These are phyloP conservation scores for Ectemnius lituratus DNA, from an alignment of 2,888 invertebrate genomes.

Conservation along the genomic window DNA sequence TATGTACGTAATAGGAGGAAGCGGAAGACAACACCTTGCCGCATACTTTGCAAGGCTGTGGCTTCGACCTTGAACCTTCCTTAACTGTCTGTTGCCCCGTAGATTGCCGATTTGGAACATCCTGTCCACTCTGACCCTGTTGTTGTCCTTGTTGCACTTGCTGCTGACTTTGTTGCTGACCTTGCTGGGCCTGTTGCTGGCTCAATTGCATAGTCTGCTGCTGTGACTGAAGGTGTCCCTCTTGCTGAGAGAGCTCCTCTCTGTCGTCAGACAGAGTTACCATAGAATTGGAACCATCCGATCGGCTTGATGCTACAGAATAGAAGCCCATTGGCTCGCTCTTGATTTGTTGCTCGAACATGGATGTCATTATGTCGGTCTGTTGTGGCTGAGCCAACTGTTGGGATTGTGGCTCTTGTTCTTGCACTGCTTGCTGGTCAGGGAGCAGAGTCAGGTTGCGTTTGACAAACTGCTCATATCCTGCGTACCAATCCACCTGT, in stretches of 20 bases:
- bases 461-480: conserved; percentile 79
- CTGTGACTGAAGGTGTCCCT: conserved; percentile 76
- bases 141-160: conserved; percentile 60
- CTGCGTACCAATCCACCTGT: conserved; percentile 78
- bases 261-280: conserved; percentile 75
- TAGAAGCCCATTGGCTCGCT: conserved; percentile 85
- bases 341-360: conserved; percentile 86
- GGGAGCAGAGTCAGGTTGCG: conserved; percentile 79
- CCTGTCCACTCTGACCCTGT: conserved; percentile 57
- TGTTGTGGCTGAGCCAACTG: conserved; percentile 66
- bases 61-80: conserved; percentile 81
- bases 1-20: conserved; percentile 89
- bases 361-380: conserved; percentile 77
- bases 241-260: conserved; percentile 76
- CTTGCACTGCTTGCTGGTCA: conserved; percentile 70
- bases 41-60: conserved; percentile 88
- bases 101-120: conserved; percentile 71
- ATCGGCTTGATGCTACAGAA: conserved; percentile 77
- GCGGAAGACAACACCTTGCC: conserved; percentile 88
- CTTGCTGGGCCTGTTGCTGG: conserved; percentile 77
- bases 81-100: conserved; percentile 74
- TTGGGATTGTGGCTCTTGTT: conserved; percentile 65
- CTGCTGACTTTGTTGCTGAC: conserved; percentile 61
- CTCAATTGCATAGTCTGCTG: conserved; percentile 73
- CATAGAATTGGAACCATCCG: conserved; percentile 76